These are phyloP conservation scores for Hippocampus mohnikei DNA, from an alignment of 2,113 vertebrate species.

Conservation along the genomic window DNA sequence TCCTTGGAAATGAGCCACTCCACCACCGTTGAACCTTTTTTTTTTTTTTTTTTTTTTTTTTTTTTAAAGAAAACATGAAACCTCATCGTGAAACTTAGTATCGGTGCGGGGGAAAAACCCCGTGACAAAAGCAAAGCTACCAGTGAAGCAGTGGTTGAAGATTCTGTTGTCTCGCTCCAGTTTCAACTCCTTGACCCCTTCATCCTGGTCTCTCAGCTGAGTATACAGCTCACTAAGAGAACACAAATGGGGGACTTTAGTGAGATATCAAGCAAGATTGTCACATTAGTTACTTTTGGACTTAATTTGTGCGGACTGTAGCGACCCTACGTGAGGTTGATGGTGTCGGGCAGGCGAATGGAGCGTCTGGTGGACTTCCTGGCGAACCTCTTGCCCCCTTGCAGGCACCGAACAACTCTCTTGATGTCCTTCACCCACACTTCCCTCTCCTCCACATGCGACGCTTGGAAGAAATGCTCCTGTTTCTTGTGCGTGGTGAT, in stretches of 20 bases:
- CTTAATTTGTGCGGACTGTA: background rate
- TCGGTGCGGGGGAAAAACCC: too few species aligned
- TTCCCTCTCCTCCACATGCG: slow-evolving; percentile 89
- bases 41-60: background rate
- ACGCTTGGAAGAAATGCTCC: slow-evolving; percentile 93
- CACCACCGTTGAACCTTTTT: slow-evolving; percentile 79
- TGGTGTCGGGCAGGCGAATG: slow-evolving; percentile 82
- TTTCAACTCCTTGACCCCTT: slow-evolving; percentile 86
- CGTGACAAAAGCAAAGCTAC: slow-evolving; percentile 57
- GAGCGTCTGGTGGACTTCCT: slow-evolving; percentile 90
- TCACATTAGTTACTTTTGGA: background rate
- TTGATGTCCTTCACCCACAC: slow-evolving; percentile 90
- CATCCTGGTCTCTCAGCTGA: slow-evolving; percentile 85
- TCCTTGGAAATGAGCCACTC: slow-evolving; percentile 88
- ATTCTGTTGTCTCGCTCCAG: slow-evolving; percentile 87
- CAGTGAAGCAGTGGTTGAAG: slow-evolving; percentile 94
- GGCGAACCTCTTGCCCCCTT: slow-evolving; percentile 86
- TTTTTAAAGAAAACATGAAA: background rate
- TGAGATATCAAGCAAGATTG: background rate
- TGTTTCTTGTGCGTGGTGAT: slow-evolving; percentile 83
- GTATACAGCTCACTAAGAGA: slow-evolving; percentile 80
- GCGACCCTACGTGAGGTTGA: slow-evolving; percentile 80
- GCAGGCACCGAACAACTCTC: slow-evolving; percentile 78
- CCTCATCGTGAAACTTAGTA: background rate
- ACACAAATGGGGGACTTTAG: slow-evolving; percentile 16